A percentile compares a stretch with the other conserved stretches of the same genome.
phyloP scores from a whole-genome alignment of 1,140 invertebrate species.

The Psix sp. region DNA sequence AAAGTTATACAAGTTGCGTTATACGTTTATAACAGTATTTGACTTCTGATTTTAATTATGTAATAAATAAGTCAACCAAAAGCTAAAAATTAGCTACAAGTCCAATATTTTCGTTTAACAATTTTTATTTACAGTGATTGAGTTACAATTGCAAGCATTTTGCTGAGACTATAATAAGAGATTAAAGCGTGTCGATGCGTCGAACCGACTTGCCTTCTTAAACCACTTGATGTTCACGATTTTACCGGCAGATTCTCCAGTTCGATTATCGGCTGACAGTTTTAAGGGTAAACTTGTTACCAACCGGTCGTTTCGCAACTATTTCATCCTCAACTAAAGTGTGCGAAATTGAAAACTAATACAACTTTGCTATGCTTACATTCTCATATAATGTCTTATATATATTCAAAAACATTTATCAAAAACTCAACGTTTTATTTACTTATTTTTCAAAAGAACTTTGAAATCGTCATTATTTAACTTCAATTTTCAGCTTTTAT shows the following conservation, averaged over 20 bases:
- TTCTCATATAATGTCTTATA: constrained; percentile 15
- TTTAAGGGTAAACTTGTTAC: constrained; percentile 59
- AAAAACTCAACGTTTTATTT: not conserved
- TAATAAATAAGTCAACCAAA: no score
- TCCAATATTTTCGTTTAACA: no score
- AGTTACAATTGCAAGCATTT: constrained; percentile 68
- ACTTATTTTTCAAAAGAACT: not conserved
- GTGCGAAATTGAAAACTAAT: constrained; percentile 28
- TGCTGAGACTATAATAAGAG: constrained; percentile 71
- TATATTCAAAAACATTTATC: no score
- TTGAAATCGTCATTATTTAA: constrained; percentile 1
- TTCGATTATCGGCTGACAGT: constrained; percentile 63
- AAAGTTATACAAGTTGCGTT: no score
- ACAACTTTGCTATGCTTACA: constrained; percentile 12
- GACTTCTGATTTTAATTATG: no score
- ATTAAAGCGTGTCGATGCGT: constrained; percentile 71
- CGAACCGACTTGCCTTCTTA: constrained; percentile 58
- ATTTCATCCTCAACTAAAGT: constrained; percentile 44
- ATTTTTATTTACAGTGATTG: no score
- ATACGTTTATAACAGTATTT: no score
- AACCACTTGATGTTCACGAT: constrained; percentile 21
- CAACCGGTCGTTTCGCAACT: constrained; percentile 47
- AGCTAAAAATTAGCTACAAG: no score
- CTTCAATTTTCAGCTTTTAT: no score
- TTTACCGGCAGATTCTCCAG: constrained; percentile 40